Percentiles rank a stretch among this genome's conserved stretches.
Conservation (phyloP, 2,888 invertebrate species). For the Archips xylosteana region DNA sequence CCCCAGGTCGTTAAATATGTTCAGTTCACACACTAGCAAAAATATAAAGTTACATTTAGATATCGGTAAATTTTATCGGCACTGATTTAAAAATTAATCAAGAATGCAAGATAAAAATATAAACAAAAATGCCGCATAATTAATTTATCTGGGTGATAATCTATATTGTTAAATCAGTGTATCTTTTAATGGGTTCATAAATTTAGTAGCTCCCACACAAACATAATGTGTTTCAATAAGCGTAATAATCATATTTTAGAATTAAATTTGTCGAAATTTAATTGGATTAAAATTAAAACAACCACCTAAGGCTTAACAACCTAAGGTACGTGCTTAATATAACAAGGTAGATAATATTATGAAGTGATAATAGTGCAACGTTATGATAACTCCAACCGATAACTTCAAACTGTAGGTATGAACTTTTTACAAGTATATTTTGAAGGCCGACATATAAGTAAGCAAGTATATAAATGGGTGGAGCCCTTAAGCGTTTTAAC, state of each 20-base stretch:
- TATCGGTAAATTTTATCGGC: constrained; percentile 31
- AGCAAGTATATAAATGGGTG: no score
- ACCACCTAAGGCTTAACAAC: background rate
- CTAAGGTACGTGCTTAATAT: background rate
- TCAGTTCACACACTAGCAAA: background rate
- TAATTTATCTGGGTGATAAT: constrained; percentile 29
- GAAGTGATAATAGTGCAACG: background rate
- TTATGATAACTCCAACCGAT: background rate
- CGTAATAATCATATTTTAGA: background rate
- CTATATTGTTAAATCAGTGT: constrained; percentile 21
- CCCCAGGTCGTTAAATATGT: constrained; percentile 5
- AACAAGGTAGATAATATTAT: background rate
- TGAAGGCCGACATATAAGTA: no score
- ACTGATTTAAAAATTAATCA: constrained; percentile 38
- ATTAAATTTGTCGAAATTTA: background rate
- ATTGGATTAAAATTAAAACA: constrained; percentile 8
- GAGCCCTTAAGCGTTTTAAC: no score
- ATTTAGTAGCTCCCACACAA: constrained; percentile 20
- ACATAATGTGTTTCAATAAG: constrained; percentile 17
- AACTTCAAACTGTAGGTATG: no score
- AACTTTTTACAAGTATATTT: no score
- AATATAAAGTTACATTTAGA: constrained; percentile 20
- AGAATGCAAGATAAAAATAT: constrained; percentile 29
- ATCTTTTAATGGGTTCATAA: constrained; percentile 19
- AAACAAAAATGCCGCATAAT: constrained; percentile 38